Base-by-base conservation (phyloP, 2,113 vertebrate species). In the Cottus gobio region DNA sequence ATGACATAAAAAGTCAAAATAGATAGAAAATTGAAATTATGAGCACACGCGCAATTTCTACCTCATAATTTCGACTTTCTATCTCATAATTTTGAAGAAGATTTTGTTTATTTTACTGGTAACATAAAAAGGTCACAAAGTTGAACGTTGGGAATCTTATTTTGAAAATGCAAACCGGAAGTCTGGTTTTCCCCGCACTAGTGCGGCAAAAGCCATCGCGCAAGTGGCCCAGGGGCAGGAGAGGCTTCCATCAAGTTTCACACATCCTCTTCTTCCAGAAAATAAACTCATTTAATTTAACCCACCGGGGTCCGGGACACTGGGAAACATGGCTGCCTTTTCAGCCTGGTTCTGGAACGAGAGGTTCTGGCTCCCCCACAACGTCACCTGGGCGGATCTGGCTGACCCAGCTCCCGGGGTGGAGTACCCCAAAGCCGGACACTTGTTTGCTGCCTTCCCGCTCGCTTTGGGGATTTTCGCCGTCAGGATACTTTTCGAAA, bases 311-410 rank as follows among this genome's bases (percentile, higher is more conserved):
- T 37, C 57, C 16, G 66, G 36, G 20, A 28, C 77, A 28, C 64
- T 1, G 15, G 62, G 80, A 60, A 92, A 89, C 85, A 96, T 96
- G 95, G 94, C 95, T 90, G 93, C 93, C 81, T 84, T 96, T 56
- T 96, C 96, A 94, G 96, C 96, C 95, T 98, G 97, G 96, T 96
- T 99, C 69, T 99, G 98, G 97, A 97, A 94, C 86, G 97, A 99
- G 78, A 94, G 96, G 79, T 99, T 99, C 84, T 99, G 98, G 98
- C 93, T 99, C 75, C 97, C 98, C 0, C 96, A 95, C 87, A 99
- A 99, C 88, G 96, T 99, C 74, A 99, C 96, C 86, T 99, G 97
- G 98, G 96, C 97, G 77, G 97, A 98, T 84, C 85, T 99, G 72
- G 96, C 95, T 31, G 95, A 96, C 26, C 93, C 94, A 9, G 93